Conservation (phyloP, 2,113 vertebrate genomes). For the Chaenocephalus aceratus region DNA sequence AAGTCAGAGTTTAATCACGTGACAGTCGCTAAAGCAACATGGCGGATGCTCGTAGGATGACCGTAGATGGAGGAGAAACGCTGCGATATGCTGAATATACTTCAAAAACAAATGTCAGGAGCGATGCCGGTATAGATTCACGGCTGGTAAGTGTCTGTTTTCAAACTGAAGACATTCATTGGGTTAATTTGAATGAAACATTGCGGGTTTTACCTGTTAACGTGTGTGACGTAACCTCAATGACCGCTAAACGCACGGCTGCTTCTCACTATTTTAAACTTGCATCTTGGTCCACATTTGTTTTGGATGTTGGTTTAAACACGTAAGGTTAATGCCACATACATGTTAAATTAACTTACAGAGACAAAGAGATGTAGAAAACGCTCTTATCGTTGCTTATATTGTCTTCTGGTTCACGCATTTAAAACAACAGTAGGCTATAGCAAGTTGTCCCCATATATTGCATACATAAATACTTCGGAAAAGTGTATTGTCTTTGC, state of each 20-base stretch:
- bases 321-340: too few species aligned
- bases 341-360: too few species aligned
- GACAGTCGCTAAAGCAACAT: slow-evolving; percentile 57
- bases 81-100: slow-evolving; percentile 78
- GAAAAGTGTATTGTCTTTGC: too few species aligned
- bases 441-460: too few species aligned
- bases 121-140: slow-evolving; percentile 78
- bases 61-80: slow-evolving; percentile 67
- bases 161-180: accelerated
- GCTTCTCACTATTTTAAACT: too few species aligned
- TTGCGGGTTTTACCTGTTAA: neutral
- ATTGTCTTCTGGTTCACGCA: too few species aligned
- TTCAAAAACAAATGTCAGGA: slow-evolving; percentile 16
- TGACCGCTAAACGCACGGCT: slow-evolving; percentile 31
- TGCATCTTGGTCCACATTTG: too few species aligned
- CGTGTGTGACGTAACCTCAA: neutral
- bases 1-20: neutral
- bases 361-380: too few species aligned
- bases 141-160: slow-evolving; percentile 71
- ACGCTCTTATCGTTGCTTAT: too few species aligned
- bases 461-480: too few species aligned
- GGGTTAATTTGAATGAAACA: neutral
- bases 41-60: slow-evolving; percentile 51
- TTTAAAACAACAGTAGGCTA: too few species aligned
- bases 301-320: too few species aligned